phyloP scores from a whole-genome alignment of 1,140 invertebrate species.

The Platorchestia sp. region DNA sequence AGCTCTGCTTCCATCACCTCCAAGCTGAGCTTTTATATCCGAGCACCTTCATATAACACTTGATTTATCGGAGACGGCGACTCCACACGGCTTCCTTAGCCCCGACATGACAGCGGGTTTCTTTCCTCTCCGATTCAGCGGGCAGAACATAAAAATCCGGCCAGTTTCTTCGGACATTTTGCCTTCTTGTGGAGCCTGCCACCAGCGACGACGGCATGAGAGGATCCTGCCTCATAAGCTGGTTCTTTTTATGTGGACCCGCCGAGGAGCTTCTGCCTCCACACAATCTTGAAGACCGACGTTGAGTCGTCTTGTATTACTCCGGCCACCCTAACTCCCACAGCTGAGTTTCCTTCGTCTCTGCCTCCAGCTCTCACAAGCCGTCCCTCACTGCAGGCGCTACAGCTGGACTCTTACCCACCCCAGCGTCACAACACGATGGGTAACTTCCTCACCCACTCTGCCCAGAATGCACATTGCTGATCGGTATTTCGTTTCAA shows the following conservation, averaged over 20 bases:
- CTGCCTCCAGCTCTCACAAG: background rate
- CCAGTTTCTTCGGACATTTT: constrained; percentile 50
- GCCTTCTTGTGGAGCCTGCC: constrained; percentile 53
- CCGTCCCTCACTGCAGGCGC: background rate
- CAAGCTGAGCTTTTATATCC: constrained; percentile 55
- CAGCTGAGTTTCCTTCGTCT: background rate
- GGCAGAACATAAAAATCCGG: constrained; percentile 54
- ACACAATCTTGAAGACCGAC: constrained; percentile 25
- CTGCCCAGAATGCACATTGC: background rate
- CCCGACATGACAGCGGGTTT: constrained; percentile 52
- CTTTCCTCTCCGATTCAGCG: constrained; percentile 55
- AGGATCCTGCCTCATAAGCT: constrained; percentile 55
- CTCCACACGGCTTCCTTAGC: constrained; percentile 55
- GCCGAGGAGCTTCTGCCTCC: constrained; percentile 38
- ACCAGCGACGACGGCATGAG: constrained; percentile 54
- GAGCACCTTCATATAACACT: constrained; percentile 53
- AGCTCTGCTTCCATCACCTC: constrained; percentile 52
- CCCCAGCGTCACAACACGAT: background rate
- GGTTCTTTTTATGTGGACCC: constrained; percentile 47
- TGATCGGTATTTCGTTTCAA: background rate
- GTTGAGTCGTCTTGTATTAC: constrained; percentile 6
- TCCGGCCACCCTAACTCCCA: background rate
- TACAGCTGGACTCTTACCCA: background rate
- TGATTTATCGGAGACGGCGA: constrained; percentile 54
- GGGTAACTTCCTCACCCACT: background rate